phyloP scores from a whole-genome alignment of 2,113 vertebrate genomes.

The Aspiorhynchus laticeps region DNA sequence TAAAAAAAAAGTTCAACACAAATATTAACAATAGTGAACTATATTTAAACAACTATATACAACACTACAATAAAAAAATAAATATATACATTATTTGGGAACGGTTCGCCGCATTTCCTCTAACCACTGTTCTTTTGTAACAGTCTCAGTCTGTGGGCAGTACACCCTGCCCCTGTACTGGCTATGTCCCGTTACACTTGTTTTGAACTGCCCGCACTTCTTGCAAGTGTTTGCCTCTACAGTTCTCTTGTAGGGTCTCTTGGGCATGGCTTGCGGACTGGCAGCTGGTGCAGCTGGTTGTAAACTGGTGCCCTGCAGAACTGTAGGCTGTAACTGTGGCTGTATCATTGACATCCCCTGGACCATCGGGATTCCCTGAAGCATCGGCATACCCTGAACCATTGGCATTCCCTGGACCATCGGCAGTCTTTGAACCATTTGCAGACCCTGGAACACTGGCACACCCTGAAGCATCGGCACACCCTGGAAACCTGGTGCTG shows the following conservation, averaged over 20 bases:
- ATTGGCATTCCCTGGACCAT: neutral
- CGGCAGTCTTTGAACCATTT: neutral
- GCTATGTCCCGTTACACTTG: neutral
- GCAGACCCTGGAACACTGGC: too few relatives aligned
- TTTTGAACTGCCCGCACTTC: too few relatives aligned
- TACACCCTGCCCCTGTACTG: neutral
- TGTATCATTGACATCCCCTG: too few relatives aligned
- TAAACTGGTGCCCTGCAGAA: neutral
- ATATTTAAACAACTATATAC: too few relatives aligned
- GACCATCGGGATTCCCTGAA: neutral
- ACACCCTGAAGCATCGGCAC: too few relatives aligned
- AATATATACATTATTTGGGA: too few relatives aligned
- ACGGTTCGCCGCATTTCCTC: neutral
- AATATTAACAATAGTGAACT: too few relatives aligned
- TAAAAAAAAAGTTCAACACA: too few relatives aligned
- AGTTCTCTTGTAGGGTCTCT: neutral
- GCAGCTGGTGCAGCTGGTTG: neutral
- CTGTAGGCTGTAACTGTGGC: neutral
- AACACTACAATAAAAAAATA: too few relatives aligned
- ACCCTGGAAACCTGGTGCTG: too few relatives aligned
- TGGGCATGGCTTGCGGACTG: neutral
- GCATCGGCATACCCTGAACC: neutral
- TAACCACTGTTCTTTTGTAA: neutral
- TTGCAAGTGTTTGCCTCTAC: neutral
- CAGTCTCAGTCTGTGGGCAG: neutral